Evolutionary conservation across 2,888 invertebrate species (phyloP).

Genomic region (Antitype chi): DNA sequence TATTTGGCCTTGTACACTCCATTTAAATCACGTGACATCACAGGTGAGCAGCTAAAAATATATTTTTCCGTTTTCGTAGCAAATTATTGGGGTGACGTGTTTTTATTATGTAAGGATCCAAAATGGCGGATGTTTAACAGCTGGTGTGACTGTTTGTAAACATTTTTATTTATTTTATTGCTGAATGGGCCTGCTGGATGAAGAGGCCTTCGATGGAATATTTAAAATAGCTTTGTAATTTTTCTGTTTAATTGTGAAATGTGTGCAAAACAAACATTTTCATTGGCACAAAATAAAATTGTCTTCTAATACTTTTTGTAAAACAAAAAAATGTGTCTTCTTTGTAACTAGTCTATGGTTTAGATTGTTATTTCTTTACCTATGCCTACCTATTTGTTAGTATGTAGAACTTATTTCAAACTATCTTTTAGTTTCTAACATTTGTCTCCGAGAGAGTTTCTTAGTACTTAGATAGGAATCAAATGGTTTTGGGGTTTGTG

Average conservation of each 20-base stretch:
- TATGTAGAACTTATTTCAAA: slow-evolving; percentile 40
- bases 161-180: neutral
- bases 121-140: slow-evolving; percentile 7
- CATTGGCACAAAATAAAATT: slow-evolving; percentile 60
- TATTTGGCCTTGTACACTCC: neutral
- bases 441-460: slow-evolving; percentile 61
- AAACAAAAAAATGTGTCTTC: slow-evolving; percentile 52
- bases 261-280: neutral
- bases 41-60: neutral
- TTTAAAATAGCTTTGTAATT: neutral
- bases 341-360: slow-evolving; percentile 47
- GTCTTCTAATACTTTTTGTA: slow-evolving; percentile 53
- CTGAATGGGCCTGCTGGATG: no score
- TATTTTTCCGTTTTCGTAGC: neutral
- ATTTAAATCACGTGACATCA: slow-evolving; percentile 6
- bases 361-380: slow-evolving; percentile 32
- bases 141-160: neutral
- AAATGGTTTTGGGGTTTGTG: slow-evolving; percentile 57
- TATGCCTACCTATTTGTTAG: slow-evolving; percentile 34
- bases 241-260: neutral
- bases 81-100: neutral
- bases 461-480: slow-evolving; percentile 66
- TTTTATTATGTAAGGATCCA: slow-evolving; percentile 10
- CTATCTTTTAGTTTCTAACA: slow-evolving; percentile 45
- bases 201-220: no score